Evolutionary conservation across 2,797 vertebrate genomes (phyloP).

Genomic region (Chelonia mydas): DNA sequence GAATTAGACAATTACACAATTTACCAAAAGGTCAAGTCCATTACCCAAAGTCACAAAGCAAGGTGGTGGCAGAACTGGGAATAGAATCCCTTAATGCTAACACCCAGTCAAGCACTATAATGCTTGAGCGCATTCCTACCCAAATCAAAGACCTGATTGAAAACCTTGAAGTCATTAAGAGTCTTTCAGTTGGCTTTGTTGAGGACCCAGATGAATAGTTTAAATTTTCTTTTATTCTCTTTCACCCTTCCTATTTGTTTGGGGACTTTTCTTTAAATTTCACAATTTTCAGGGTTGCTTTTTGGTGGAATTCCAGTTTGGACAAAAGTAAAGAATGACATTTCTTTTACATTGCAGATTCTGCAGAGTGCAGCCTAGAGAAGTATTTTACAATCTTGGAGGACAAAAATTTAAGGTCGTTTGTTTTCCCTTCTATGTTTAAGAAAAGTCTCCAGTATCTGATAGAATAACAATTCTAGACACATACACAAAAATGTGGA

Average conservation of each 20-base stretch:
- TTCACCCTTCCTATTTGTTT: neutral
- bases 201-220: neutral
- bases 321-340: constrained; percentile 42
- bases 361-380: neutral
- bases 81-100: neutral
- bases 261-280: neutral
- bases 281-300: neutral
- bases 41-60: neutral
- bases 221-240: neutral
- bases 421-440: constrained; percentile 16
- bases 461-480: neutral
- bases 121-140: neutral
- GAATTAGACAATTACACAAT: neutral
- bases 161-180: neutral
- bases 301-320: constrained; percentile 29
- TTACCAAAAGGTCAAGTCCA: neutral
- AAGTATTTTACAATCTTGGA: neutral
- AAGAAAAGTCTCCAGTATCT: constrained; percentile 18
- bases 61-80: neutral
- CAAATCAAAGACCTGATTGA: constrained; percentile 15
- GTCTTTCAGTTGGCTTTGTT: constrained; percentile 23
- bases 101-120: neutral
- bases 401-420: constrained; percentile 40
- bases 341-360: neutral
- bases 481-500: neutral